Evolutionary conservation across 1,140 invertebrate species (phyloP).

Genomic region (Papilio helenus): DNA sequence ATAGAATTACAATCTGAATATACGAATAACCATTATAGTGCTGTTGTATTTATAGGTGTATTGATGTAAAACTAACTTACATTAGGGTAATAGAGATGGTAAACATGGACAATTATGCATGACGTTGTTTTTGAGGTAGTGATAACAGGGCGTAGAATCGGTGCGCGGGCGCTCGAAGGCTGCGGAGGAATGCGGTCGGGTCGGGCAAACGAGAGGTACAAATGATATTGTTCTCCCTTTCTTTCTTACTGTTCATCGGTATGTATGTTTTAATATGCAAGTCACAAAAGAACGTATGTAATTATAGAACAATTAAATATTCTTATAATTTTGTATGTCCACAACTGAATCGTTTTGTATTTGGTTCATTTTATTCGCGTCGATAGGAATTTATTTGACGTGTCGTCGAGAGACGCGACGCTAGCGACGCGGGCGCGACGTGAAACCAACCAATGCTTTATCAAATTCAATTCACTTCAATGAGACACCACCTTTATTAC

Average conservation of each 20-base stretch:
- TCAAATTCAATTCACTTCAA: background rate
- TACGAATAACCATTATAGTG: background rate
- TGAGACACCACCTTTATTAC: slow-evolving; percentile 3
- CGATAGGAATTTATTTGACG: slow-evolving; percentile 49
- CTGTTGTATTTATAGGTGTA: background rate
- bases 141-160: slow-evolving; percentile 44
- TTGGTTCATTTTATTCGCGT: slow-evolving; percentile 37
- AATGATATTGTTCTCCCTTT: too few species aligned
- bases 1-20: background rate
- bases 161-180: slow-evolving; percentile 68
- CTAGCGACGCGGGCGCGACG: slow-evolving; percentile 28
- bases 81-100: background rate
- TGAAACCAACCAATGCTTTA: slow-evolving; percentile 16
- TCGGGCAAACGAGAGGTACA: slow-evolving; percentile 55
- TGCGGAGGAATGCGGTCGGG: slow-evolving; percentile 77
- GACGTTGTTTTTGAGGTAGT: slow-evolving; percentile 28
- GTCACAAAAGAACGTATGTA: too few species aligned
- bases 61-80: background rate
- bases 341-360: slow-evolving; percentile 21
- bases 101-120: slow-evolving; percentile 2
- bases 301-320: background rate
- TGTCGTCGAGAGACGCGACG: slow-evolving; percentile 20
- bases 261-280: too few species aligned
- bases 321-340: background rate
- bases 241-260: too few species aligned